A percentile compares a stretch with the other conserved stretches of the same genome.
phyloP scores from a whole-genome alignment of 1,140 invertebrate genomes.

The Proctacanthus coquilletti region DNA sequence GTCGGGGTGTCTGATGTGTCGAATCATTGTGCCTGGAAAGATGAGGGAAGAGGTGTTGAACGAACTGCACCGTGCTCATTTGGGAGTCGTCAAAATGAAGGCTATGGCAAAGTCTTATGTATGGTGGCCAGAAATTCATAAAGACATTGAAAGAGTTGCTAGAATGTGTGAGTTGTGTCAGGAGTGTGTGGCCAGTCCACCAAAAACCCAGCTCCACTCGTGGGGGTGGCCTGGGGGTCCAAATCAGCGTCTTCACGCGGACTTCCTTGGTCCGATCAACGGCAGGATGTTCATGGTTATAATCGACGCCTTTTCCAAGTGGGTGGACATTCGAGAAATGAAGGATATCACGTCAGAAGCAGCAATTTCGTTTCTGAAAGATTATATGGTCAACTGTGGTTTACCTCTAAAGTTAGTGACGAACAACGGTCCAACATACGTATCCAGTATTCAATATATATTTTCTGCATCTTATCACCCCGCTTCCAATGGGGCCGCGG shows the following conservation, averaged over 20 bases:
- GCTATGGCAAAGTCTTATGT: conserved; percentile 28
- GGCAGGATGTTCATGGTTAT: conserved; percentile 5
- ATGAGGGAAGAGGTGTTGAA: conserved; percentile 13
- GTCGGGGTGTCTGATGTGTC: conserved; percentile 5
- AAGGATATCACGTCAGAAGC: conserved; percentile 3
- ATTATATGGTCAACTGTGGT: too few species aligned
- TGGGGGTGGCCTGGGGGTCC: conserved; percentile 2
- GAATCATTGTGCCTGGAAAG: conserved; percentile 12
- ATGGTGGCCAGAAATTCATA: conserved; percentile 32
- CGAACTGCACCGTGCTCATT: conserved; percentile 29
- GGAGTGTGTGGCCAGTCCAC: background rate
- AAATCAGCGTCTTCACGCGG: conserved; percentile 6
- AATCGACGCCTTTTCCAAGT: conserved; percentile 8
- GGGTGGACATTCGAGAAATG: conserved; percentile 5
- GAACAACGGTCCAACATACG: too few species aligned
- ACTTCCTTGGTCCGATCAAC: conserved; percentile 6
- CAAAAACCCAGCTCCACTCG: background rate
- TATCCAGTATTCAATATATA: too few species aligned
- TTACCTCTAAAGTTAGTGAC: too few species aligned
- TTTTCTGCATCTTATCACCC: too few species aligned
- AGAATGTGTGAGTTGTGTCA: background rate
- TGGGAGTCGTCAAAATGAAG: conserved; percentile 34
- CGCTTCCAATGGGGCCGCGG: too few species aligned
- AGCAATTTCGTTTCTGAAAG: too few species aligned
- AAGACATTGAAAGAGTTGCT: conserved; percentile 21